A percentile compares a stretch with the other conserved stretches of the same genome.
phyloP scores from a whole-genome alignment of 2,797 vertebrate species.

The Thamnophis elegans region DNA sequence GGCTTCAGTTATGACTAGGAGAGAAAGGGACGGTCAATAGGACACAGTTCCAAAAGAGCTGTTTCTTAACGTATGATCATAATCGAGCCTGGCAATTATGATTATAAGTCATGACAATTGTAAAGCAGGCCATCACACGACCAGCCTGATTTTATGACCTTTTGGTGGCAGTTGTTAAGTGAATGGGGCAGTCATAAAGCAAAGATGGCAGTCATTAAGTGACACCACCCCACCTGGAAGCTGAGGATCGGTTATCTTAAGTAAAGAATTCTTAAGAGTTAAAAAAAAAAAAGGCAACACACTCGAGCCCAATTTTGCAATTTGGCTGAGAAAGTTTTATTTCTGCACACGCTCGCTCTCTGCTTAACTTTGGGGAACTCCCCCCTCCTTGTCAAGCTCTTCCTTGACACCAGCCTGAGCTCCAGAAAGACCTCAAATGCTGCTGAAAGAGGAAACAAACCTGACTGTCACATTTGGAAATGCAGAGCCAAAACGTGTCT shows the following conservation, averaged over 20 bases:
- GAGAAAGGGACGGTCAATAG: background rate
- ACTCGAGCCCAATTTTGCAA: background rate
- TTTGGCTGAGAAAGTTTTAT: background rate
- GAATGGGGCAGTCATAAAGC: background rate
- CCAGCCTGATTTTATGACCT: background rate
- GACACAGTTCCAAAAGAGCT: background rate
- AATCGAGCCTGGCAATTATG: background rate
- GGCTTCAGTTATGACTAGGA: background rate
- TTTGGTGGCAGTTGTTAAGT: background rate
- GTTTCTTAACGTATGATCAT: too few relatives aligned
- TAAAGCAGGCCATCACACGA: background rate
- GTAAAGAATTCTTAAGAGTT: background rate
- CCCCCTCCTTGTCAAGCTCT: slow-evolving; percentile 19
- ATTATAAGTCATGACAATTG: background rate
- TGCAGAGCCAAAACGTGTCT: slow-evolving; percentile 66
- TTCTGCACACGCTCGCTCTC: background rate
- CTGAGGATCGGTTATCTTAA: background rate
- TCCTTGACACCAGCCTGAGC: slow-evolving; percentile 35
- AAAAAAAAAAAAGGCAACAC: too few relatives aligned
- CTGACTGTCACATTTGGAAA: slow-evolving; percentile 57
- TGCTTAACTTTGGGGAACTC: background rate
- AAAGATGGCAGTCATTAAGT: background rate
- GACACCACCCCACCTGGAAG: background rate
- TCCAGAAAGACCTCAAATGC: slow-evolving; percentile 39
- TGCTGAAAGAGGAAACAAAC: slow-evolving; percentile 53